Base-by-base conservation (phyloP, 2,113 vertebrate species). In the Nycticebus coucang region DNA sequence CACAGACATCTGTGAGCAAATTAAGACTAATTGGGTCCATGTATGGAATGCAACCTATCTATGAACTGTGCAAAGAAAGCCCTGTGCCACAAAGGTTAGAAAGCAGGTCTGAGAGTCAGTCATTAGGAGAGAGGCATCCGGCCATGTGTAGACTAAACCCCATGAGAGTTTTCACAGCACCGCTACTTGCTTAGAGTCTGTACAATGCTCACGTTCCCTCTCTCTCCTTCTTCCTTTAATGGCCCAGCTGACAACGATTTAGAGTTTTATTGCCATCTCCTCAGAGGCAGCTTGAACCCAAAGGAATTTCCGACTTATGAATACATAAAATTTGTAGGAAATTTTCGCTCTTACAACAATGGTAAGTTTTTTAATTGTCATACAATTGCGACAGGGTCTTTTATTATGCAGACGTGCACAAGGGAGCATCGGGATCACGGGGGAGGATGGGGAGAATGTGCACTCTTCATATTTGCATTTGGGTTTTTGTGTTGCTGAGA, bases 231-330 rank as follows among this genome's bases (percentile, higher is more conserved):
- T 98, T 95, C 94, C 85, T 97, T 95, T 93, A 97, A 98, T 66
- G 97, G 97, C 98, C 96, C 97, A 99, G 99, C 98, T 98, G 98
- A 98, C 97, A 98, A 98, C 97, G 98, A 98, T 97, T 97, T 99
- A 97, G 99, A 99, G 98, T 99, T 99, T 98, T 99, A 98, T 97
- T 99, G 99, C 97, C 99, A 99, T 98, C 98, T 99, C 98, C 98
- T 99, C 97, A 98, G 99, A 98, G 99, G 99, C 98, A 98, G 98
- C 98, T 98, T 99, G 98, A 99, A 99, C 97, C 98, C 98, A 98
- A 99, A 99, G 98, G 99, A 99, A 98, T 98, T 98, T 98, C 98
- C 99, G 98, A 99, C 98, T 88, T 99, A 99, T 92, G 99, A 99
- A 98, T 99, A 99, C 98, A 98, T 99, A 98, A 99, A 98, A 98